A percentile compares a stretch with the other conserved stretches of the same genome.
Evolutionary conservation across 1,140 invertebrate genomes (phyloP).

Genomic region (Brachionus asplanchnoidis): DNA sequence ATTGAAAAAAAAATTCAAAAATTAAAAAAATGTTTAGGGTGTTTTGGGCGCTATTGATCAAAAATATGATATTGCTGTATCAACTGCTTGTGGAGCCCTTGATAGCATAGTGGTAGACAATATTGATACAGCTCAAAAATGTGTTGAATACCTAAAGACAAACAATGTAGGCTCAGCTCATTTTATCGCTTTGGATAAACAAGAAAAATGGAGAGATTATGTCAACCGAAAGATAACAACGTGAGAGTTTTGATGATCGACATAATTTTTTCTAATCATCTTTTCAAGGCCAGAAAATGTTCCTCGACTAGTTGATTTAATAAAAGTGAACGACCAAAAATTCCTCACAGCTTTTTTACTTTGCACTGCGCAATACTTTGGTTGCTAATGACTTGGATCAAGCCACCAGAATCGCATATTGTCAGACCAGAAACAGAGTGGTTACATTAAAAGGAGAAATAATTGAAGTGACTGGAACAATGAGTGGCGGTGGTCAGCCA

Average conservation of each 20-base stretch:
- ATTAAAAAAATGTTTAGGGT: conserved; percentile 62
- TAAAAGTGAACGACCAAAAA: conserved; percentile 72
- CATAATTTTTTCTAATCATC: conserved; percentile 46
- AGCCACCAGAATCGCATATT: conserved; percentile 81
- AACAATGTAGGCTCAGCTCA: conserved; percentile 64
- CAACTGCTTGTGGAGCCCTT: conserved; percentile 78
- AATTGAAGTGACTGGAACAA: conserved; percentile 80
- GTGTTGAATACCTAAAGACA: conserved; percentile 75
- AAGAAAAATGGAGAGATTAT: conserved; percentile 56
- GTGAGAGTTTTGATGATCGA: conserved; percentile 46
- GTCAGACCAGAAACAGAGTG: conserved; percentile 69
- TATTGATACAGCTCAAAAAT: conserved; percentile 74
- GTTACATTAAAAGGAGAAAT: conserved; percentile 85
- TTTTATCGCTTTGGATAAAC: conserved; percentile 62
- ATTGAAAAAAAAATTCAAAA: neutral
- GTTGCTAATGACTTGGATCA: conserved; percentile 81
- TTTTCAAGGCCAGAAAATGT: conserved; percentile 70
- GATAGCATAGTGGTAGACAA: conserved; percentile 89
- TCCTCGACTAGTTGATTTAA: conserved; percentile 79
- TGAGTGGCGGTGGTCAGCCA: conserved; percentile 78
- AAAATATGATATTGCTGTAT: conserved; percentile 91
- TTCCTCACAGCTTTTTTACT: conserved; percentile 84
- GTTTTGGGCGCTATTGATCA: conserved; percentile 89
- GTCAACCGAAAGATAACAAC: conserved; percentile 52
- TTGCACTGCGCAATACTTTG: conserved; percentile 76